Base-by-base conservation (phyloP, 2,113 vertebrate species). In the Amblyopsis rosae region DNA sequence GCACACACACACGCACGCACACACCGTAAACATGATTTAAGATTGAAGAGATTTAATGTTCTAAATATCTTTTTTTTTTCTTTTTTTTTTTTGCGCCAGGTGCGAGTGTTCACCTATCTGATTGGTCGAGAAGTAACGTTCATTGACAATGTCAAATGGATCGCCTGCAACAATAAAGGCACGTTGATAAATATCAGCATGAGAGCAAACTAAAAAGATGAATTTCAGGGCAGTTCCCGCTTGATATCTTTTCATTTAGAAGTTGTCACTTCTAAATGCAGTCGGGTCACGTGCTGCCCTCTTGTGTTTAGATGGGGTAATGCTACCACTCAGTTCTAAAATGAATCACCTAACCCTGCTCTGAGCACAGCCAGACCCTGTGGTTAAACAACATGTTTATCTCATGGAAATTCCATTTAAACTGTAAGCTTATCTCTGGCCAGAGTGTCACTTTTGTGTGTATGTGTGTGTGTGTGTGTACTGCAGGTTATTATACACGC, bases 101-200 rank as follows among this genome's bases (percentile, higher is more conserved):
- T 99, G 13, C 95, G 97, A 1, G 94, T 98, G 62, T 99, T 98
- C 90, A 97, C 96, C 0, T 99, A 98, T 78, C 94, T 99, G 63
- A 99, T 99, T 46, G 97, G 97, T 50, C 93, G 96, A 56, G 96
- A 99, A 73, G 93, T 98, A 88, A 96, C 95, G 0, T 99, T 98
- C 70, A 95, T 94, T 13, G 91, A 95, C 1, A 95, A 93, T 0
- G 90, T 96, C 62, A 98, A 95, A 77, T 96, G 96, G 96, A 99
- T 99, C 0, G 96, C 96, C 13, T 98, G 97, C 90, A 98, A 95
- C 85, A 99, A 98, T 80, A 98, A 98, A 91, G 96, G 96, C 95
- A 75, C 55, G 51, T 12, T 51, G 49, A 51, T 9, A 51, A 51
- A 10, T 11, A 51, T 12, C 15, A n/a, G 50, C 12, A 15, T 51